Evolutionary conservation across 2,888 invertebrate genomes (phyloP).

Genomic region (Leucoma salicis): DNA sequence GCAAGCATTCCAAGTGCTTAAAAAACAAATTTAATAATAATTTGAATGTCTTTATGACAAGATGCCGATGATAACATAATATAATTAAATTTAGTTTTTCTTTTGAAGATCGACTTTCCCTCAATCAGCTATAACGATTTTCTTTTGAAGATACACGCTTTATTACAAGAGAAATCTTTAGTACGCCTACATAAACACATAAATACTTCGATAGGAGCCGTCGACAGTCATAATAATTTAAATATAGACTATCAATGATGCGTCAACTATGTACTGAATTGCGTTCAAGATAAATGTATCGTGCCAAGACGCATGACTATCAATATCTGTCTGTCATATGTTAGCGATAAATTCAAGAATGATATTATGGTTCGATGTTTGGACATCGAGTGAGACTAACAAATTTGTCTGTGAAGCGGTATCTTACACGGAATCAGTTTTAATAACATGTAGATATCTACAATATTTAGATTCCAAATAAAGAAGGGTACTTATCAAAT

Average conservation of each 20-base stretch:
- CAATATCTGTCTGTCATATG: constrained; percentile 50
- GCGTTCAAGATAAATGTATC: constrained; percentile 41
- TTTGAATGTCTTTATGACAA: too few species aligned
- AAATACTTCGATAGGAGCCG: constrained; percentile 14
- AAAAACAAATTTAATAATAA: too few species aligned
- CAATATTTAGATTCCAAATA: too few species aligned
- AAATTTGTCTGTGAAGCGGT: constrained; percentile 4
- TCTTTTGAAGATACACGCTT: constrained; percentile 6
- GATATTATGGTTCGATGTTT: constrained; percentile 32
- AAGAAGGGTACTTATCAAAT: too few species aligned
- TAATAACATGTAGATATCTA: too few species aligned
- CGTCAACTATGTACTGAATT: constrained; percentile 55
- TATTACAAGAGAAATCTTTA: constrained; percentile 7
- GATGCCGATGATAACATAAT: neutral
- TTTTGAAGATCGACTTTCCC: constrained; percentile 4
- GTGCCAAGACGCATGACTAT: constrained; percentile 44
- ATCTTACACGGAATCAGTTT: neutral
- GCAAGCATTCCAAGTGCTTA: too few species aligned
- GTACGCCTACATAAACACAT: constrained; percentile 10
- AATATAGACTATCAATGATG: constrained; percentile 62
- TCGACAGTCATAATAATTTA: constrained; percentile 38
- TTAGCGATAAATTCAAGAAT: constrained; percentile 30
- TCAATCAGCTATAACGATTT: neutral
- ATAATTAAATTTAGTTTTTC: neutral
- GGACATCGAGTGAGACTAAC: constrained; percentile 3